phyloP scores from a whole-genome alignment of 2,888 invertebrate species.

The Tubiluchus corallicola region DNA sequence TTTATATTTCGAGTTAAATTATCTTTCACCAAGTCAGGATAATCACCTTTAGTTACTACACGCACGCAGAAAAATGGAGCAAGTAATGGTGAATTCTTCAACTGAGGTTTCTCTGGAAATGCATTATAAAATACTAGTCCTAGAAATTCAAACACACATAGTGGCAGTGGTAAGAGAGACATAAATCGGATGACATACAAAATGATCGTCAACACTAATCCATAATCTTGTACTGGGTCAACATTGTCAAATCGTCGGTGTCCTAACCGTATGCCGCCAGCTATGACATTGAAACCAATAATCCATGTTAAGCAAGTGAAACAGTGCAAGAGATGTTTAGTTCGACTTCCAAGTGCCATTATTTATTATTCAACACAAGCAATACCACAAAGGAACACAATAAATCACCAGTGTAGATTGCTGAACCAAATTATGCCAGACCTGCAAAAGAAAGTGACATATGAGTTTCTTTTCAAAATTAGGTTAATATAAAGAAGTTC shows the following conservation, averaged over 20 bases:
- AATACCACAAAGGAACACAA: too few species aligned
- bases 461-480: too few species aligned
- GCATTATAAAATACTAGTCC: constrained; percentile 78
- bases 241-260: constrained; percentile 21
- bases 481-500: too few species aligned
- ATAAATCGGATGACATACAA: constrained; percentile 58
- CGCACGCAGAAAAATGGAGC: constrained; percentile 87
- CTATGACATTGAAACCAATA: constrained; percentile 47
- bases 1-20: constrained; percentile 73
- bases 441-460: too few species aligned
- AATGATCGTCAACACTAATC: constrained; percentile 47
- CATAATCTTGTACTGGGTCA: constrained; percentile 66
- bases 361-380: too few species aligned
- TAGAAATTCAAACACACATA: constrained; percentile 68
- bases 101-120: constrained; percentile 71
- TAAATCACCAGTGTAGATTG: too few species aligned
- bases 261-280: constrained; percentile 36
- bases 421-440: too few species aligned
- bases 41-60: constrained; percentile 83
- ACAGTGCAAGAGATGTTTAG: constrained; percentile 64
- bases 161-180: constrained; percentile 63
- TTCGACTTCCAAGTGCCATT: constrained; percentile 34
- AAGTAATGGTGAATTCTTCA: constrained; percentile 71
- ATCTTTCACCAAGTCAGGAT: constrained; percentile 64
- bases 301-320: constrained; percentile 51